Percentiles rank a stretch among this genome's conserved stretches.
phyloP scores from a whole-genome alignment of 2,888 invertebrate species.

The Monoplex corrugatus region DNA sequence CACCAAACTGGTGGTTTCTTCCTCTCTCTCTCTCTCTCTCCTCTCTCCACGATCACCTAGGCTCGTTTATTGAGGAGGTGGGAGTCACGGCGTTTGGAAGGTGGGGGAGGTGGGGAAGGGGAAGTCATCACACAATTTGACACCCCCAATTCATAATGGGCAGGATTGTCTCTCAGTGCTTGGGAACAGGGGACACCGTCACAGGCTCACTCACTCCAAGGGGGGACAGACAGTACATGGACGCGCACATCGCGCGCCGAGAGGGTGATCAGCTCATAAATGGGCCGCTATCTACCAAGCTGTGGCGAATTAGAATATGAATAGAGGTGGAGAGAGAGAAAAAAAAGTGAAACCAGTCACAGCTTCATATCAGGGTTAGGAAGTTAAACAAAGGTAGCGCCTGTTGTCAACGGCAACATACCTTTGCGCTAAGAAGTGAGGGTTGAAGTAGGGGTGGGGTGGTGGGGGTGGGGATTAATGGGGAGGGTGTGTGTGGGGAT shows the following conservation, averaged over 20 bases:
- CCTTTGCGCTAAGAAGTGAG: constrained; percentile 20
- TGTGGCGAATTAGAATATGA: constrained; percentile 59
- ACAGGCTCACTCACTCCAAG: constrained; percentile 31
- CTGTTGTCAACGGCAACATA: constrained; percentile 61
- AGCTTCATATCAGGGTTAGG: constrained; percentile 55
- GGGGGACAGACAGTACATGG: constrained; percentile 3
- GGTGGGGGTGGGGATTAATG: constrained; percentile 24
- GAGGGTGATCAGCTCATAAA: constrained; percentile 58
- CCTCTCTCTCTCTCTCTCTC: neutral
- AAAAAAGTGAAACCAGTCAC: constrained; percentile 55
- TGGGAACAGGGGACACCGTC: constrained; percentile 41
- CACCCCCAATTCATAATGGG: constrained; percentile 50
- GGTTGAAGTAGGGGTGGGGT: neutral
- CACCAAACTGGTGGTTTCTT: no score
- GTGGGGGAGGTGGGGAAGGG: neutral
- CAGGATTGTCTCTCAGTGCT: constrained; percentile 62
- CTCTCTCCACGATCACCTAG: neutral
- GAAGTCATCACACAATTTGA: constrained; percentile 58
- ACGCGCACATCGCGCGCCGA: neutral
- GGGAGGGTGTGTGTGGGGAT: constrained; percentile 51
- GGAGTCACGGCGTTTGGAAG: constrained; percentile 33
- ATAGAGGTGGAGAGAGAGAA: constrained; percentile 55
- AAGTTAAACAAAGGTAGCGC: constrained; percentile 65
- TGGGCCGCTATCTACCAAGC: constrained; percentile 58
- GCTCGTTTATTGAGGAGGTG: constrained; percentile 62